These are phyloP conservation scores for Trachelipus rathkii DNA, from an alignment of 1,140 invertebrate genomes.

Conservation along the genomic window DNA sequence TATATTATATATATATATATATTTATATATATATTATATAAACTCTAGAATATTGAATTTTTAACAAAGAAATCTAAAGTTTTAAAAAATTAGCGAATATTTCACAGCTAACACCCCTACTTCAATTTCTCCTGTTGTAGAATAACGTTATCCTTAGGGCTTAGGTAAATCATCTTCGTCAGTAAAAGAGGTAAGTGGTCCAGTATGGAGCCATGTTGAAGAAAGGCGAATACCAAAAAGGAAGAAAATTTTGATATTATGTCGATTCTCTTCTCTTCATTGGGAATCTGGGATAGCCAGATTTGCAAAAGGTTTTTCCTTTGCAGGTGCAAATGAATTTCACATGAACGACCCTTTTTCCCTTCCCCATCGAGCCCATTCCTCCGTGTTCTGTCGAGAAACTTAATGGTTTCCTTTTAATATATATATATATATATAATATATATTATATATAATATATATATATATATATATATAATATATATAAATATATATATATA, in stretches of 20 bases:
- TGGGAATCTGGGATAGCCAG: conserved; percentile 88
- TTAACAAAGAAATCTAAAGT: no score
- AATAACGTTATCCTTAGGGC: not conserved
- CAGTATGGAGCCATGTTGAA: conserved; percentile 94
- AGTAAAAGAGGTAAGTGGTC: conserved; percentile 76
- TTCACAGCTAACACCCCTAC: no score
- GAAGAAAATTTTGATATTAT: conserved; percentile 90
- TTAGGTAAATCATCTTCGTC: conserved; percentile 23
- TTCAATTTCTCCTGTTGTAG: no score
- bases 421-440: no score
- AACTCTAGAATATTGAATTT: no score
- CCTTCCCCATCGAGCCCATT: not conserved
- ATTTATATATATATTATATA: no score
- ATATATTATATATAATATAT: no score
- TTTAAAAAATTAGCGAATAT: no score
- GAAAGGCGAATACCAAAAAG: conserved; percentile 84
- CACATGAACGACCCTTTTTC: conserved; percentile 24
- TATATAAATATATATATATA: no score
- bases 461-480: no score
- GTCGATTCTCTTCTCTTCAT: conserved; percentile 88
- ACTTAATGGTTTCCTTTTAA: conserved; percentile 26
- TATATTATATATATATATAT: no score
- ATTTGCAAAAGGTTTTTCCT: conserved; percentile 26
- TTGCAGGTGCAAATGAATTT: conserved; percentile 20
- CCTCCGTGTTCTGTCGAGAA: conserved; percentile 27